A percentile compares a stretch with the other conserved stretches of the same genome.
These are phyloP conservation scores for Halichondria panicea DNA, from an alignment of 37 sponge, comb jelly and placozoan genomes.

Conservation along the genomic window DNA sequence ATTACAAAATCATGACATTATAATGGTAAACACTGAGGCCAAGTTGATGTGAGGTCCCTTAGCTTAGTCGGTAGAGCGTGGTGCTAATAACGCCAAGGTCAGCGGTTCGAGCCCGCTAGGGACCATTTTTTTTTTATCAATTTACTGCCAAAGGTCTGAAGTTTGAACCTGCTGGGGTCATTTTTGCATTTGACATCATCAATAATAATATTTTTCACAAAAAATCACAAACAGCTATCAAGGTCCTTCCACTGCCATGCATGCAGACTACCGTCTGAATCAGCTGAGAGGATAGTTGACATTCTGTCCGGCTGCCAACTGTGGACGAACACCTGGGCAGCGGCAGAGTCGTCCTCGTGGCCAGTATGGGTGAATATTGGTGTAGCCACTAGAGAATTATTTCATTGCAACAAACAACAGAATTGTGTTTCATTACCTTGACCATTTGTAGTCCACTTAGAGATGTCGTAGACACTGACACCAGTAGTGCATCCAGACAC, in stretches of 20 bases:
- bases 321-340: conserved; percentile 29
- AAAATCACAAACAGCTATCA: not conserved
- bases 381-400: not conserved
- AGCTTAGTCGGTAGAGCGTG: too few species aligned
- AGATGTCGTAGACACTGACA: conserved; percentile 19
- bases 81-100: too few species aligned
- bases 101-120: too few species aligned
- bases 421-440: not conserved
- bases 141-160: too few species aligned
- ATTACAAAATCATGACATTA: too few species aligned
- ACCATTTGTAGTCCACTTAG: conserved; percentile 5
- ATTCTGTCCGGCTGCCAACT: conserved; percentile 39
- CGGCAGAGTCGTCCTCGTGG: conserved; percentile 43
- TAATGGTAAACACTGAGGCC: too few species aligned
- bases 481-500: conserved; percentile 18
- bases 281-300: conserved; percentile 33
- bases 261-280: conserved; percentile 56
- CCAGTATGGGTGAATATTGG: conserved; percentile 54
- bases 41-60: too few species aligned
- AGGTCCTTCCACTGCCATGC: conserved; percentile 64
- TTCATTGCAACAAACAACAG: not conserved
- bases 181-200: too few species aligned
- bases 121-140: too few species aligned
- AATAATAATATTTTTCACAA: not conserved
- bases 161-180: too few species aligned